Conservation (phyloP, 2,113 vertebrate species). For the Lycaon pictus region DNA sequence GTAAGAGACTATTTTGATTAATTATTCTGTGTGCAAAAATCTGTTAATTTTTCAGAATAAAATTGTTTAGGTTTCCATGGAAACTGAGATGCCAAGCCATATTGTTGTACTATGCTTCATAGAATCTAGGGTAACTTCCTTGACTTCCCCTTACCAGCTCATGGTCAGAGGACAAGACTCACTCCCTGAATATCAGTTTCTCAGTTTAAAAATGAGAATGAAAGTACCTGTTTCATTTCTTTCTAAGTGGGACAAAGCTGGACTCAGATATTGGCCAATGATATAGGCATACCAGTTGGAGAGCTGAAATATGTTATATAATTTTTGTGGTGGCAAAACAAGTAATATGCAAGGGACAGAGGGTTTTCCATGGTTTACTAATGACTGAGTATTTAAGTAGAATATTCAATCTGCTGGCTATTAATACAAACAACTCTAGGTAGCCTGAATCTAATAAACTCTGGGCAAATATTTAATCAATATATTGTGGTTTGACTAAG, state of each 20-base stretch:
- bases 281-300: neutral
- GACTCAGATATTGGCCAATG: neutral
- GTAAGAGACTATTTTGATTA: neutral
- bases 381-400: neutral
- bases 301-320: neutral
- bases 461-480: conserved; percentile 73
- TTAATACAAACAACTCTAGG: neutral
- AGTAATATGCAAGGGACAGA: neutral
- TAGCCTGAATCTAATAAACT: conserved; percentile 36
- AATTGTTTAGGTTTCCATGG: neutral
- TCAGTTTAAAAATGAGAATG: conserved; percentile 10
- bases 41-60: neutral
- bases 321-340: neutral
- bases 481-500: conserved; percentile 68
- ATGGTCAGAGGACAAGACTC: neutral
- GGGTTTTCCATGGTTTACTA: neutral
- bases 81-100: neutral
- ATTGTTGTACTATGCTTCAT: neutral
- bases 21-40: conserved; percentile 14
- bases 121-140: neutral
- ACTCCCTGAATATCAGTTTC: neutral
- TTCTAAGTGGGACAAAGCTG: neutral
- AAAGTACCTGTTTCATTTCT: neutral
- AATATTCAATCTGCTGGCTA: neutral
- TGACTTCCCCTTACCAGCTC: neutral